Evolutionary conservation across 2,113 vertebrate species (phyloP).

Genomic region (Rhynchopsitta pachyrhyncha): DNA sequence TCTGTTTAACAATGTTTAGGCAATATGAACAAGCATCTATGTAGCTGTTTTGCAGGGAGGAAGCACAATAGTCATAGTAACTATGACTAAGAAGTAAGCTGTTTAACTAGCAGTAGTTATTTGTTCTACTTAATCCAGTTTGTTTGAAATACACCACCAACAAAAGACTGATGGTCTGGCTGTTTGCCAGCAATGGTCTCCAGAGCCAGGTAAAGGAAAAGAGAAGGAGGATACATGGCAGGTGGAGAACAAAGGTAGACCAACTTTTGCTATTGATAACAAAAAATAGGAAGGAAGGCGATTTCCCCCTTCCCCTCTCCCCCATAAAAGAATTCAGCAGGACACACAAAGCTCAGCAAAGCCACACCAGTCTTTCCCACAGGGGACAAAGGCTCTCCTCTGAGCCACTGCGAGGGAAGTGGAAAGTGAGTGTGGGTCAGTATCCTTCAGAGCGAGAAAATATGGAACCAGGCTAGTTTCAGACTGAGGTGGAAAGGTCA

Average conservation of each 20-base stretch:
- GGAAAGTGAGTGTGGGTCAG: neutral
- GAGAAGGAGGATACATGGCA: neutral
- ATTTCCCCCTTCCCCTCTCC: constrained; percentile 14
- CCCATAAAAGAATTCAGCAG: neutral
- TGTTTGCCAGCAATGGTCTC: neutral
- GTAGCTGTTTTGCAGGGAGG: neutral
- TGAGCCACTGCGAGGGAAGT: neutral
- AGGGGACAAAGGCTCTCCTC: neutral
- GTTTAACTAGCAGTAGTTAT: neutral
- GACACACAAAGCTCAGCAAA: neutral
- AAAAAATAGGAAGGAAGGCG: constrained; percentile 52
- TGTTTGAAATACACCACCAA: neutral
- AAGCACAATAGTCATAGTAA: constrained; percentile 18
- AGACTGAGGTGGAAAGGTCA: neutral
- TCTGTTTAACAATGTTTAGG: neutral
- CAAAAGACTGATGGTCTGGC: neutral
- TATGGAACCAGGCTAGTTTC: neutral
- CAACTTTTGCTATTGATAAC: neutral
- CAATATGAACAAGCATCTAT: neutral
- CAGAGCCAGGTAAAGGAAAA: constrained; percentile 47
- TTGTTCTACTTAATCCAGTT: constrained; percentile 21
- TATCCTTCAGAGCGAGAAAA: neutral
- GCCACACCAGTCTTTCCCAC: constrained; percentile 30
- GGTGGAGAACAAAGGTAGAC: constrained; percentile 43
- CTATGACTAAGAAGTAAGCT: constrained; percentile 7